A percentile compares a stretch with the other conserved stretches of the same genome.
Conservation (phyloP, 2,888 invertebrate genomes). For the Drosophila colorata region DNA sequence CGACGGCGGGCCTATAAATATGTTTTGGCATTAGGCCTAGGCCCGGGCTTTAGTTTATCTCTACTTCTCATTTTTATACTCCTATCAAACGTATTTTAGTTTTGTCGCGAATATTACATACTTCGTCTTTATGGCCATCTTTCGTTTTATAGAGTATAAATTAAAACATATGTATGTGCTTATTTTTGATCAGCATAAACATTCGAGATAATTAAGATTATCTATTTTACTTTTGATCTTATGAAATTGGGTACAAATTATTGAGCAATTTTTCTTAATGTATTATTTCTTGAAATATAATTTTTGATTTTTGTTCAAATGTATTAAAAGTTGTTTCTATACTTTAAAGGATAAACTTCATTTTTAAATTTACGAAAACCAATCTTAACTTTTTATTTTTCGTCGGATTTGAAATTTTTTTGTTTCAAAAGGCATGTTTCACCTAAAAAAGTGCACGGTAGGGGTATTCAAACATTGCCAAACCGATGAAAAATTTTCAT, state of each 20-base stretch:
- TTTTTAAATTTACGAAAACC: background rate
- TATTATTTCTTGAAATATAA: too few relatives aligned
- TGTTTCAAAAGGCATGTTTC: too few relatives aligned
- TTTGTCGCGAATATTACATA: slow-evolving; percentile 4
- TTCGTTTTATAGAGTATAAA: background rate
- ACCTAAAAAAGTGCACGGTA: background rate
- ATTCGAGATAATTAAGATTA: background rate
- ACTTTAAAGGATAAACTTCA: background rate
- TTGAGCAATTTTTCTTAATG: too few relatives aligned
- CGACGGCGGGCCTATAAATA: slow-evolving; percentile 57
- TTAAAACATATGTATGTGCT: background rate
- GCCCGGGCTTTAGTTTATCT: slow-evolving; percentile 47
- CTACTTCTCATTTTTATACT: slow-evolving; percentile 14
- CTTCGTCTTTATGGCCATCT: background rate
- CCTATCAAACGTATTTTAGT: slow-evolving; percentile 18
- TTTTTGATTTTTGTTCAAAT: too few relatives aligned
- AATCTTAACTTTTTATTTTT: background rate
- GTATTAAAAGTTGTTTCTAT: too few relatives aligned
- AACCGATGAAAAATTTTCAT: background rate
- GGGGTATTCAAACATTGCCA: background rate
- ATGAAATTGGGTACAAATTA: background rate
- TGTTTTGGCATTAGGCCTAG: slow-evolving; percentile 74
- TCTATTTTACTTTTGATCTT: background rate
- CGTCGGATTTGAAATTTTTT: background rate
- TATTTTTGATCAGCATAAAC: background rate